A percentile compares a stretch with the other conserved stretches of the same genome.
These are phyloP conservation scores for Misgurnus mizolepis DNA, from an alignment of 2,113 vertebrate genomes.

Conservation along the genomic window DNA sequence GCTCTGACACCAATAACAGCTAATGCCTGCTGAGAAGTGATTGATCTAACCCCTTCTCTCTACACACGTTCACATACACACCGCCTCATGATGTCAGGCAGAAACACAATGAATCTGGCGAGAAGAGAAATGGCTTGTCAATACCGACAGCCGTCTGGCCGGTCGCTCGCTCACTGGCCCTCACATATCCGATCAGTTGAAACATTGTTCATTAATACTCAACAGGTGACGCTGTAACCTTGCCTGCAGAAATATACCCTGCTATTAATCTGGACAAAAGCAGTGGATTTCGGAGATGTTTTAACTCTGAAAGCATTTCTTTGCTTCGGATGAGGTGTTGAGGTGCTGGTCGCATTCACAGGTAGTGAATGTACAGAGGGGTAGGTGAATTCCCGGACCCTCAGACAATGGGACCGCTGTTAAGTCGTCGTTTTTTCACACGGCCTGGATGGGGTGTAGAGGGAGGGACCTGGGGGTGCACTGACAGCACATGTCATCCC, in stretches of 20 bases:
- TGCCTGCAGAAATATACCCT: constrained; percentile 3
- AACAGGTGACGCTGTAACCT: not conserved
- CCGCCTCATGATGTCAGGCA: constrained; percentile 18
- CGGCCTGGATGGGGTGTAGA: not conserved
- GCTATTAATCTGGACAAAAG: constrained; percentile 40
- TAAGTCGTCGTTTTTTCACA: constrained; percentile 14
- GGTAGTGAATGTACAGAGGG: constrained; percentile 31
- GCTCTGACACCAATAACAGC: constrained; percentile 32
- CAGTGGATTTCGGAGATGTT: constrained; percentile 2
- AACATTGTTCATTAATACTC: constrained; percentile 20
- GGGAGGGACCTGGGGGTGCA: constrained; percentile 27
- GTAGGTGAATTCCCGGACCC: constrained; percentile 41
- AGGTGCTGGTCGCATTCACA: constrained; percentile 42
- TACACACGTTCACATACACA: not conserved
- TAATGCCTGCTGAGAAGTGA: constrained; percentile 32
- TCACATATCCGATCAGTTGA: not conserved
- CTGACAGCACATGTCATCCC: constrained; percentile 57
- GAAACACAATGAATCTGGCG: not conserved
- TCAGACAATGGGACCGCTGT: constrained; percentile 43
- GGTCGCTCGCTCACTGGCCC: not conserved
- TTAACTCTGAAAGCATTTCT: constrained; percentile 24
- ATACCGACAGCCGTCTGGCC: constrained; percentile 6
- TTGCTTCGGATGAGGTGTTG: constrained; percentile 39
- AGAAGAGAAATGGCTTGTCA: constrained; percentile 21
- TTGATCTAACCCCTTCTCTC: constrained; percentile 22